Base-by-base conservation (phyloP, 2,797 vertebrate species). In the Sparidentex hasta region DNA sequence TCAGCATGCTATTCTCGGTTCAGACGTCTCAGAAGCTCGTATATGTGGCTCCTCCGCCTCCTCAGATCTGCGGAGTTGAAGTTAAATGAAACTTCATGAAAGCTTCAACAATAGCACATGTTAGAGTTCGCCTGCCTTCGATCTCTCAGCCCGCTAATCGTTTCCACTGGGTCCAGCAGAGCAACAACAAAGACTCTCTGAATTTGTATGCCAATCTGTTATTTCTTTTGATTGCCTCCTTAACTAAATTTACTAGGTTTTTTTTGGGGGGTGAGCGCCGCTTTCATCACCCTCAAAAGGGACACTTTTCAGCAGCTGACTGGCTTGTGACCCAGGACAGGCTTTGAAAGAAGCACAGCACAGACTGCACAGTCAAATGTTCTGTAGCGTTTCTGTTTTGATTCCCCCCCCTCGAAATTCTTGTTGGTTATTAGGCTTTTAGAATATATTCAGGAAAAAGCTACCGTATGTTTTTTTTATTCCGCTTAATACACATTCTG, bases 61-160 rank as follows among this genome's bases (percentile, higher is more conserved):
- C 68, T 88, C 21, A 80, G 87, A 87, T 89, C 57, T 63, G 78
- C 52, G 44, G 48, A 76, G 66, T 41, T 81, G 70, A 82, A 82
- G 75, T 74, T 57, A 74, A 88, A 74, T 38, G 74, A 90, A 88
- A 88, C 85, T 86, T 90, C 76, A 84, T 85, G 81, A 94, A 92
- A 89, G 90, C 87, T 54, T 82, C 74, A 70, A 48, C 85, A 76
- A 58, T 4, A 48, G 71, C 84, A 46, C 66, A 54, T 74, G 74
- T 84, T 78, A 41, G 76, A 81, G 74, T 85, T 85, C 51, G 65
- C 18, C 68, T 63, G 46, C 80, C 76, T 81, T 81, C 77, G 41
- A 74, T 87, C 77, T 75, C 72, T 46, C 64, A 63, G 54, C 65
- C 71, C 2, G 44, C 72, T 87, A 82, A 91, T 88, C 66, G 50